Evolutionary conservation across 2,888 invertebrate species (phyloP), one percentile per base, ranked within the genome.

Genomic region (Caradrina kadenii): DNA sequence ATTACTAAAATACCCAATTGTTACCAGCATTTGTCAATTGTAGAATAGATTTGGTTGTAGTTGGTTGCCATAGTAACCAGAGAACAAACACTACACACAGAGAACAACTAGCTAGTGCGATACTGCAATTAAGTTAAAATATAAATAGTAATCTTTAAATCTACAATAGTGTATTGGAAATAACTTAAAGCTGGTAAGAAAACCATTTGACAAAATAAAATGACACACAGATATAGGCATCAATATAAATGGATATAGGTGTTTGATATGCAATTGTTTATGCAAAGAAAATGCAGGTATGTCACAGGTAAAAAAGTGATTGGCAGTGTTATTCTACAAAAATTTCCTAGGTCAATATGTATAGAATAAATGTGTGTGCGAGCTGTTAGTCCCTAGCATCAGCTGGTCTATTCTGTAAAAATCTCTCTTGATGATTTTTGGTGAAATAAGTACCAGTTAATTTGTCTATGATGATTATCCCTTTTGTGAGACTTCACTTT

Each of bases 81-180:
- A 22, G 0, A 10, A 7, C 26, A 55, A 70, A 70, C 70, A 62
- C 42, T 31, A n/a, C n/a, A n/a, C n/a, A n/a, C n/a, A n/a, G n/a
- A 19, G 26, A 1, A 22, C 31, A 49, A n/a, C 0, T 49, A 21
- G 19, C n/a, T 45, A 22, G 15, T 17, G 10, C 15, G 3, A 5
- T 22, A 45, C 17, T 56, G 15, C 15, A 39, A 39, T 39, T 39
- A 39, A 39, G 13, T 39, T 39, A 39, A 1, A 39, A 13, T 13
- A 13, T 1, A 45, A 45, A 45, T 17, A 42, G 45, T 2, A 15
- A 45, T 17, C 15, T 45, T 1, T 8, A 45, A 45, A 17, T 6
- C 15, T 45, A 45, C 6, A 45, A 17, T 45, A 45, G 39, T 39
- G 1, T 2, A 45, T 3, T 15, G 45, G 17, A 11, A 15, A 5